phyloP scores from a whole-genome alignment of 1,140 invertebrate species.

The Paraescarpia echinospica region DNA sequence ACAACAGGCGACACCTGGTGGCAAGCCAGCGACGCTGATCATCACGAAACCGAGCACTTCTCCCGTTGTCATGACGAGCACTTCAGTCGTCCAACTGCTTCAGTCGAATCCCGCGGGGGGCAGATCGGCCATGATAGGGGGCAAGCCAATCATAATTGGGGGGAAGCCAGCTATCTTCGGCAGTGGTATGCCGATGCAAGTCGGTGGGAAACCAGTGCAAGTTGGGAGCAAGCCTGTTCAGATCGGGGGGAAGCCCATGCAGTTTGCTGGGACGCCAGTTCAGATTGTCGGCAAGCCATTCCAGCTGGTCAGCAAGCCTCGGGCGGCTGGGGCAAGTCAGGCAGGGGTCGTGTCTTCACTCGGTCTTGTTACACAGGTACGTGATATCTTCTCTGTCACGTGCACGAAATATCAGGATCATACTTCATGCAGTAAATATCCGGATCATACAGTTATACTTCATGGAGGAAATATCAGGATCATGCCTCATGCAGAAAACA shows the following conservation, averaged over 20 bases:
- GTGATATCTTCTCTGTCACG: not conserved
- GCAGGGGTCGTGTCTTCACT: not conserved
- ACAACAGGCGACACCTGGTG: not conserved
- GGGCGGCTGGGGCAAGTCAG: not conserved
- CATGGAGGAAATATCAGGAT: no score
- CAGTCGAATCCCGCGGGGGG: not conserved
- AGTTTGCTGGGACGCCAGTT: not conserved
- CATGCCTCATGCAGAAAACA: no score
- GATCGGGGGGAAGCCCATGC: conserved; percentile 18
- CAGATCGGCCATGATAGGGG: not conserved
- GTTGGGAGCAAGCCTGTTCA: not conserved
- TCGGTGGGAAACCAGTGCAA: conserved; percentile 12
- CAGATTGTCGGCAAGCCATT: not conserved
- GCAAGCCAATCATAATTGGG: conserved; percentile 6
- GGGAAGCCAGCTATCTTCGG: conserved; percentile 16
- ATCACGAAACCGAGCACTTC: not conserved
- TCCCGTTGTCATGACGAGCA: not conserved
- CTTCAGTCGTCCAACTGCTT: not conserved
- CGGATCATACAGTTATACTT: no score
- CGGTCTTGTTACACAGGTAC: conserved; percentile 12
- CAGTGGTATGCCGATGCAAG: not conserved
- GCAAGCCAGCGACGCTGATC: not conserved
- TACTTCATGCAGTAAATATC: no score
- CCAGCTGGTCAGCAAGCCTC: not conserved
- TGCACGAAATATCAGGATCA: no score